A percentile compares a stretch with the other conserved stretches of the same genome.
phyloP scores from a whole-genome alignment of 2,113 vertebrate genomes.

The Lagopus leucura region DNA sequence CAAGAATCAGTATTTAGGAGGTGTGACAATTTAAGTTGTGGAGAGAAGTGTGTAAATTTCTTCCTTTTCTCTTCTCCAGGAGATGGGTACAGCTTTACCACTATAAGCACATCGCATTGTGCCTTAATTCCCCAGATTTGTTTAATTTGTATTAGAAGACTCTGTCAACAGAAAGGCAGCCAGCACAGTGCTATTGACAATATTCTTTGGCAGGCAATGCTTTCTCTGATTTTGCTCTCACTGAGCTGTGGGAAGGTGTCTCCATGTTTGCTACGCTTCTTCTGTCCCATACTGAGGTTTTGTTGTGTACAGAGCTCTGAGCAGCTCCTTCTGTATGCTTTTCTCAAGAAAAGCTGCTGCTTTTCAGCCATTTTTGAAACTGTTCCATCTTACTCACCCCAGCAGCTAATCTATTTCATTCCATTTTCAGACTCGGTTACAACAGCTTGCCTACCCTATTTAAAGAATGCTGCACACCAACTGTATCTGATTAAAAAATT shows the following conservation, averaged over 20 bases:
- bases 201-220: neutral
- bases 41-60: neutral
- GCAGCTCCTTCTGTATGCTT: neutral
- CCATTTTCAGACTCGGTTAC: neutral
- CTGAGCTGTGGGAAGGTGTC: neutral
- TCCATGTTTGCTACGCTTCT: neutral
- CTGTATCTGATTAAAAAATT: neutral
- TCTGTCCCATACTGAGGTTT: neutral
- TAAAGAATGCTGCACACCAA: neutral
- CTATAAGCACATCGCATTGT: neutral
- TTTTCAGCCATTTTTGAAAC: neutral
- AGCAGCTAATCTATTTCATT: neutral
- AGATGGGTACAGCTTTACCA: neutral
- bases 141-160: neutral
- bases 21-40: neutral
- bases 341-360: neutral
- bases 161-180: conserved; percentile 11
- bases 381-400: neutral
- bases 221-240: neutral
- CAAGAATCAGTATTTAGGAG: neutral
- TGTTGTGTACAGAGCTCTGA: neutral
- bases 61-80: neutral
- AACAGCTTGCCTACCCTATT: neutral
- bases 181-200: neutral
- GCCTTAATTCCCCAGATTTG: neutral